Conservation (phyloP, 2,888 invertebrate genomes). For the Mermis nigrescens region DNA sequence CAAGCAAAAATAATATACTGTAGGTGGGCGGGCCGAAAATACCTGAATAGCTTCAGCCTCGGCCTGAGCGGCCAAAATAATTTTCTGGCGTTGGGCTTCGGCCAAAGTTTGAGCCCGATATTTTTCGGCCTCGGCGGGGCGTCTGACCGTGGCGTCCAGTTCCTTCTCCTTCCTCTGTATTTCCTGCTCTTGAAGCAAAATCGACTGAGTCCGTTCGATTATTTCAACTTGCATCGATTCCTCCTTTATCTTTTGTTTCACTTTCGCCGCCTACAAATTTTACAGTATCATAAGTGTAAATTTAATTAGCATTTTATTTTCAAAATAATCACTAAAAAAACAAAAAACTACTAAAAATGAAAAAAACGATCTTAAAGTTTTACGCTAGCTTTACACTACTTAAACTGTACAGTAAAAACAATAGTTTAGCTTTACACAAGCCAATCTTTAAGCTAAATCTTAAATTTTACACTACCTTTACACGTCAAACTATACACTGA, state of each 20-base stretch:
- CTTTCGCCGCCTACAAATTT: slow-evolving; percentile 78
- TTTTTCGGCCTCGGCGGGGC: slow-evolving; percentile 90
- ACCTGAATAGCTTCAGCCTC: slow-evolving; percentile 71
- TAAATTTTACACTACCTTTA: too few species aligned
- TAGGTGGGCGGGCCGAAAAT: slow-evolving; percentile 1
- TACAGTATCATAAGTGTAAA: too few species aligned
- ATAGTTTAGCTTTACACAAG: too few species aligned
- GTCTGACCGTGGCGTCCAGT: slow-evolving; percentile 70
- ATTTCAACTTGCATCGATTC: slow-evolving; percentile 85
- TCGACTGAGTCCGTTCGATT: slow-evolving; percentile 74
- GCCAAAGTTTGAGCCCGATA: slow-evolving; percentile 71
- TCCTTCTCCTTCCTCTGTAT: slow-evolving; percentile 73
- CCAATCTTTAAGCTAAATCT: too few species aligned
- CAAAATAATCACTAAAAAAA: too few species aligned
- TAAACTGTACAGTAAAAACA: too few species aligned
- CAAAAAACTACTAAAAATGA: too few species aligned
- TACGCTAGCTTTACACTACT: too few species aligned
- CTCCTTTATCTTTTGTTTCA: slow-evolving; percentile 80
- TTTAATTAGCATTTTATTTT: too few species aligned
- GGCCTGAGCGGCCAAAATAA: slow-evolving; percentile 83
- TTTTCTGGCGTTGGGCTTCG: slow-evolving; percentile 67
- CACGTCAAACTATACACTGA: too few species aligned
- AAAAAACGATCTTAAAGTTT: too few species aligned
- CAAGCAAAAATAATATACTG: too few species aligned
- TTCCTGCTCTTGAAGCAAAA: slow-evolving; percentile 85